Conservation (phyloP, 2,888 invertebrate genomes). For the Polymixis flavicincta region DNA sequence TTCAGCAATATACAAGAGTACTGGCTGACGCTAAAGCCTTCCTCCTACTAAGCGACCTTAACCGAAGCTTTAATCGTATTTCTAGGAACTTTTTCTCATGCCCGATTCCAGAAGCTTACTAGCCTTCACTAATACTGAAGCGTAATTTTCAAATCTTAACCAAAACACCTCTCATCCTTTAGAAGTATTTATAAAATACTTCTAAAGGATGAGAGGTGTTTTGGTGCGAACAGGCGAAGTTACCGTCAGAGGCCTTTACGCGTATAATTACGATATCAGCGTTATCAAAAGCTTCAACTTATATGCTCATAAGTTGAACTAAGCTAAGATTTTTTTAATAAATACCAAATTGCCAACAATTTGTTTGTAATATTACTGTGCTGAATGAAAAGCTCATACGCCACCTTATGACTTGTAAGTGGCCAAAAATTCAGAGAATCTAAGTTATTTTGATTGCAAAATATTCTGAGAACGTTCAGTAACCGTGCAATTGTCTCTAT, state of each 20-base stretch:
- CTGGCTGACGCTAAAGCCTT: no score
- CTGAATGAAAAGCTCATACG: not conserved
- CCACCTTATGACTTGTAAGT: not conserved
- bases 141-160: not conserved
- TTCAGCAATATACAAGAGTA: no score
- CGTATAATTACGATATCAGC: not conserved
- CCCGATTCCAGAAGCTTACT: not conserved
- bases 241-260: not conserved
- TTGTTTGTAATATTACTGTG: not conserved
- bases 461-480: conserved; percentile 12
- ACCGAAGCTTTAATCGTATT: not conserved
- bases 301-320: not conserved
- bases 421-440: not conserved
- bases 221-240: not conserved
- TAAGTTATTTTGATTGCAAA: not conserved
- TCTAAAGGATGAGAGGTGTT: no score
- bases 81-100: conserved; percentile 3
- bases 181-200: conserved; percentile 5
- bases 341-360: not conserved
- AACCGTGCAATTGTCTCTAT: not conserved
- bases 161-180: not conserved
- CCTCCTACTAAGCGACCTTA: not conserved
- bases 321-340: not conserved
- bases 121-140: conserved; percentile 11
- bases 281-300: not conserved